A percentile compares a stretch with the other conserved stretches of the same genome.
phyloP scores from a whole-genome alignment of 2,888 invertebrate genomes.

The Ormyrus rosae region DNA sequence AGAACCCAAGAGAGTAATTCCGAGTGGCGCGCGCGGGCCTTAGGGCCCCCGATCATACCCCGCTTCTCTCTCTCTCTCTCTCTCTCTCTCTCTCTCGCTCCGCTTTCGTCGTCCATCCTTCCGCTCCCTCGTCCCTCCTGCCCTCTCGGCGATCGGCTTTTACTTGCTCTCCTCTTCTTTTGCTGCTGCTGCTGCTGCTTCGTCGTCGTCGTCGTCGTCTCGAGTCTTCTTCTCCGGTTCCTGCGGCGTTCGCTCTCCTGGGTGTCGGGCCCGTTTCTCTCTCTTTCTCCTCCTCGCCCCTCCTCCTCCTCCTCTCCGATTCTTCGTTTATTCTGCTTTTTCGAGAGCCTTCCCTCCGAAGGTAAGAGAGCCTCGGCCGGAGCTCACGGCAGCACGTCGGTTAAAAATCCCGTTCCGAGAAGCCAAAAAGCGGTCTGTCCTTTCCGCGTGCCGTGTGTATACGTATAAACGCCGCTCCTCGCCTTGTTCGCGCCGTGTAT shows the following conservation, averaged over 20 bases:
- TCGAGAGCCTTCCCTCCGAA: slow-evolving; percentile 38
- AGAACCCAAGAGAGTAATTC: slow-evolving; percentile 54
- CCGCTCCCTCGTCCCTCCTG: slow-evolving; percentile 38
- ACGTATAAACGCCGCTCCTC: neutral
- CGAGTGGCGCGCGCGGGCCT: slow-evolving; percentile 53
- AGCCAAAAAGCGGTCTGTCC: slow-evolving; percentile 55
- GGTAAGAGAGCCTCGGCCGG: slow-evolving; percentile 4
- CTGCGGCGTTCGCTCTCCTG: slow-evolving; percentile 45
- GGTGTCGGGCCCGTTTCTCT: slow-evolving; percentile 39
- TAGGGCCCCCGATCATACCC: slow-evolving; percentile 40
- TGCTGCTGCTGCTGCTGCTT: slow-evolving; percentile 8
- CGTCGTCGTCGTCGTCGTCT: slow-evolving; percentile 21
- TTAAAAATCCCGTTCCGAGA: slow-evolving; percentile 54
- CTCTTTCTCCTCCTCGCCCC: neutral
- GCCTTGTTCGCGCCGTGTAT: slow-evolving; percentile 28
- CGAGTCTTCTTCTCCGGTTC: slow-evolving; percentile 43
- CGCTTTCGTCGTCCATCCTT: slow-evolving; percentile 54
- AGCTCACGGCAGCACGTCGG: neutral
- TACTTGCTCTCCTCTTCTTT: slow-evolving; percentile 45
- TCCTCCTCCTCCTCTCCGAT: slow-evolving; percentile 4
- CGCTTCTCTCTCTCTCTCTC: neutral
- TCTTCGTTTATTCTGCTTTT: slow-evolving; percentile 49
- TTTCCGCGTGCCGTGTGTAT: slow-evolving; percentile 8
- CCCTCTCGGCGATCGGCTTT: slow-evolving; percentile 56
- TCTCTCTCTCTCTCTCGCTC: slow-evolving; percentile 16